Conservation (phyloP, 2,797 vertebrate genomes). For the Champsocephalus gunnari region DNA sequence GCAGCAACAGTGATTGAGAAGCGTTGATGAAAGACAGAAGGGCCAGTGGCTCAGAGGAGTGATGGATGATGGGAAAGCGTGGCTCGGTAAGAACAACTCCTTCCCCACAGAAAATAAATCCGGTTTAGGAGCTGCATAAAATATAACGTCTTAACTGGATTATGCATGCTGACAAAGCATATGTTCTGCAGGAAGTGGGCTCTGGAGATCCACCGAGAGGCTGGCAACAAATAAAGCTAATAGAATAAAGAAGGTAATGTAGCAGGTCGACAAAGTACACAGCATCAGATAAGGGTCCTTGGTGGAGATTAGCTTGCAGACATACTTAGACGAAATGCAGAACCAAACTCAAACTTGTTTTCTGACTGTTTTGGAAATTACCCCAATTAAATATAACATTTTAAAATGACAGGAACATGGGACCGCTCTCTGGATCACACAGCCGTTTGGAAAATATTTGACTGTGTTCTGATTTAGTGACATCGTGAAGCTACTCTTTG, state of each 20-base stretch:
- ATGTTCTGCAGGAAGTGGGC: constrained; percentile 27
- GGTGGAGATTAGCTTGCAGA: background rate
- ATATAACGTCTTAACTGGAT: constrained; percentile 44
- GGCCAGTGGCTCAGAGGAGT: constrained; percentile 16
- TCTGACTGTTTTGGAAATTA: constrained; percentile 11
- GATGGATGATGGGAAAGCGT: constrained; percentile 34
- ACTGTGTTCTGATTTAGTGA: constrained; percentile 33
- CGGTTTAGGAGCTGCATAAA: constrained; percentile 39
- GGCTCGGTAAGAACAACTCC: constrained; percentile 1
- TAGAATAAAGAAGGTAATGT: constrained; percentile 56
- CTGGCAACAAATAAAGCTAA: constrained; percentile 52
- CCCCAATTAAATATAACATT: constrained; percentile 2
- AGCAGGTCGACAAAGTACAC: constrained; percentile 30
- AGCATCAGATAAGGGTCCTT: constrained; percentile 14
- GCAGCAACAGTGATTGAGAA: background rate
- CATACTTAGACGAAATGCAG: background rate
- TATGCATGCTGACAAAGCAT: constrained; percentile 49
- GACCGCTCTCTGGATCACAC: constrained; percentile 1
- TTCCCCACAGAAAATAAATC: constrained; percentile 36
- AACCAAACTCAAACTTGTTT: background rate
- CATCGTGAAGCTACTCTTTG: constrained; percentile 11
- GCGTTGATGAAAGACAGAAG: constrained; percentile 2
- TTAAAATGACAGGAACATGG: background rate
- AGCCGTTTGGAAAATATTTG: constrained; percentile 6
- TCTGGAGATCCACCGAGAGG: constrained; percentile 34